A percentile compares a stretch with the other conserved stretches of the same genome.
phyloP scores from a whole-genome alignment of 2,888 invertebrate genomes.

The Drosophila lutescens region DNA sequence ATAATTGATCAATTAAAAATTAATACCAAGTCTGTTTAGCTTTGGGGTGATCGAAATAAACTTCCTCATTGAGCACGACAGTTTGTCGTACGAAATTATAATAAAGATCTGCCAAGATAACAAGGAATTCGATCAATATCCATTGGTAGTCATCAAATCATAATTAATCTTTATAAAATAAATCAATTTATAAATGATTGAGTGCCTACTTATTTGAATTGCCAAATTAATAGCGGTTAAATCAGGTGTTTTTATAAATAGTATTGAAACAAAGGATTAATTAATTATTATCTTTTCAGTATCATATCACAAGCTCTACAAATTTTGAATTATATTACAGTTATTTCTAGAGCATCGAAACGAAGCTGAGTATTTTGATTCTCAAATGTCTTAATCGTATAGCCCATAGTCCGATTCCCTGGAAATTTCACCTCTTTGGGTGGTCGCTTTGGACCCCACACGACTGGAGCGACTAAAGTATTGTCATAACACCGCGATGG shows the following conservation, averaged over 20 bases:
- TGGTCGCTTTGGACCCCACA: slow-evolving; percentile 56
- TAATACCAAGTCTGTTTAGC: slow-evolving; percentile 70
- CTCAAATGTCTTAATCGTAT: background rate
- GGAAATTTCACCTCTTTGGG: slow-evolving; percentile 35
- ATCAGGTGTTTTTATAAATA: too few relatives aligned
- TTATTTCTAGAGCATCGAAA: background rate
- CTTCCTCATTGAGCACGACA: slow-evolving; percentile 56
- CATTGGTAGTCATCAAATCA: background rate
- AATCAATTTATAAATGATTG: too few relatives aligned
- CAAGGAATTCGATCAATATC: slow-evolving; percentile 11
- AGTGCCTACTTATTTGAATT: too few relatives aligned
- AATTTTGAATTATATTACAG: background rate
- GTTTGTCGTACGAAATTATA: slow-evolving; percentile 12
- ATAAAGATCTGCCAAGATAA: slow-evolving; percentile 20
- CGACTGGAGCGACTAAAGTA: slow-evolving; percentile 25
- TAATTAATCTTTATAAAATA: slow-evolving; percentile 1
- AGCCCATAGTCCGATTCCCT: background rate
- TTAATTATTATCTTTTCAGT: too few relatives aligned
- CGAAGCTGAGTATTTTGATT: background rate
- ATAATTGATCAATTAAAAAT: slow-evolving; percentile 79
- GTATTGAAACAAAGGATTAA: too few relatives aligned
- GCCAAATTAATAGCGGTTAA: background rate
- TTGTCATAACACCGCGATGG: slow-evolving; percentile 60
- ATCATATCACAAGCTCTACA: too few relatives aligned
- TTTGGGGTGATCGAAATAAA: slow-evolving; percentile 53